Evolutionary conservation across 2,113 vertebrate genomes (phyloP).

Genomic region (Megaleporinus macrocephalus): DNA sequence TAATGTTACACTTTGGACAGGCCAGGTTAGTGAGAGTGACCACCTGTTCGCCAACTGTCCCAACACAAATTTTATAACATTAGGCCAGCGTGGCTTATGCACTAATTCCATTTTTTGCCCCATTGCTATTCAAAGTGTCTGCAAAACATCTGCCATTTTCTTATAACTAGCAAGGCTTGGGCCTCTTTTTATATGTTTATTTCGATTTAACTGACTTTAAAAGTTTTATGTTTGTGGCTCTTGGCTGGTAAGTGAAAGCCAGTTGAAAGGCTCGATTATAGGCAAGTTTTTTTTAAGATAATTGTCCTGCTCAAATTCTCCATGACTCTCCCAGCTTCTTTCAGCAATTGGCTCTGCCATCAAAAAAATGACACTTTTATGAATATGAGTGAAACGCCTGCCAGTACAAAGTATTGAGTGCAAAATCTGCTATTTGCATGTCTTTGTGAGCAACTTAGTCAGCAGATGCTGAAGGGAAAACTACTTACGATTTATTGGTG

Average conservation of each 20-base stretch:
- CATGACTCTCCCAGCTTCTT: constrained; percentile 16
- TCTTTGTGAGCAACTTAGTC: constrained; percentile 19
- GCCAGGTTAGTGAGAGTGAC: not conserved
- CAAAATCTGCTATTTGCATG: not conserved
- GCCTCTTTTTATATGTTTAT: constrained; percentile 30
- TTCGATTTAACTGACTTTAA: constrained; percentile 23
- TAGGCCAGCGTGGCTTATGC: not conserved
- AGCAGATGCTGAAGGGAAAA: constrained; percentile 13
- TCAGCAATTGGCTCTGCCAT: constrained; percentile 6
- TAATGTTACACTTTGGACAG: not conserved
- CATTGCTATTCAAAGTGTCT: constrained; percentile 3
- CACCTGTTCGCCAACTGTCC: not conserved
- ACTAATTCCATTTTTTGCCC: not conserved
- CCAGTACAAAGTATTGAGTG: constrained; percentile 19
- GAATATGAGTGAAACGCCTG: constrained; percentile 1
- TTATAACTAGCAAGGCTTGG: not conserved
- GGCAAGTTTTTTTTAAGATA: constrained; percentile 34
- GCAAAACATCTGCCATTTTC: constrained; percentile 5
- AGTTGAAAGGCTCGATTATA: constrained; percentile 17
- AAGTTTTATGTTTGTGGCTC: constrained; percentile 24
- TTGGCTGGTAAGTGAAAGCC: not conserved
- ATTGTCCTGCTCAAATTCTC: constrained; percentile 34
- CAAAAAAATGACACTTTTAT: constrained; percentile 30
- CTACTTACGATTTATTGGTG: constrained; percentile 1
- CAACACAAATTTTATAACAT: not conserved